Evolutionary conservation across 2,888 invertebrate genomes (phyloP).

Genomic region (Acronicta aceris): DNA sequence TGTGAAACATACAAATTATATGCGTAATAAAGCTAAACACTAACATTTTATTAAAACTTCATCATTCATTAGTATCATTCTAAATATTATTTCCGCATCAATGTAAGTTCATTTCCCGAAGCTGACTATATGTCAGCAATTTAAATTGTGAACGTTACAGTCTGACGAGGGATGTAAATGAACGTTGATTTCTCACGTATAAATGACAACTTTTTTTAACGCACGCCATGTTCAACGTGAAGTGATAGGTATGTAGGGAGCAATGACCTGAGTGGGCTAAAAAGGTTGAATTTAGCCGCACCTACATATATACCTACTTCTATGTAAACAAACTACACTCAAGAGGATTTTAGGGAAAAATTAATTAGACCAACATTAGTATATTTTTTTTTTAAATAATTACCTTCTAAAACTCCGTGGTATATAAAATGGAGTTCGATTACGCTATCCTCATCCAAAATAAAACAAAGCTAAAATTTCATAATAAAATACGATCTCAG

Average conservation of each 20-base stretch:
- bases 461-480: conserved; percentile 23
- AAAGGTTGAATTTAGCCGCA: background rate
- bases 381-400: too few species aligned
- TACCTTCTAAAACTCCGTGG: too few species aligned
- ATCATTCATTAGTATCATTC: too few species aligned
- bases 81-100: background rate
- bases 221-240: conserved; percentile 2
- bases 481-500: conserved; percentile 8
- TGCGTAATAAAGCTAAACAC: too few species aligned
- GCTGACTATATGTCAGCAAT: conserved; percentile 17
- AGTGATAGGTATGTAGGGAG: background rate
- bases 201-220: conserved; percentile 18
- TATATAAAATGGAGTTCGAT: background rate
- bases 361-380: too few species aligned
- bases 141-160: conserved; percentile 10
- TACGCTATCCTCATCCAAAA: conserved; percentile 6
- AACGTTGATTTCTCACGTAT: conserved; percentile 38
- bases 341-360: too few species aligned
- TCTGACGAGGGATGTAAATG: conserved; percentile 18
- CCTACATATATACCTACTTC: too few species aligned
- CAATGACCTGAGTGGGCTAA: conserved; percentile 5
- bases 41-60: too few species aligned
- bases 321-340: too few species aligned
- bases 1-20: too few species aligned
- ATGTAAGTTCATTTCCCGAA: background rate